Base-by-base conservation (phyloP, 2,797 vertebrate genomes). In the Phoeniculus purpureus region DNA sequence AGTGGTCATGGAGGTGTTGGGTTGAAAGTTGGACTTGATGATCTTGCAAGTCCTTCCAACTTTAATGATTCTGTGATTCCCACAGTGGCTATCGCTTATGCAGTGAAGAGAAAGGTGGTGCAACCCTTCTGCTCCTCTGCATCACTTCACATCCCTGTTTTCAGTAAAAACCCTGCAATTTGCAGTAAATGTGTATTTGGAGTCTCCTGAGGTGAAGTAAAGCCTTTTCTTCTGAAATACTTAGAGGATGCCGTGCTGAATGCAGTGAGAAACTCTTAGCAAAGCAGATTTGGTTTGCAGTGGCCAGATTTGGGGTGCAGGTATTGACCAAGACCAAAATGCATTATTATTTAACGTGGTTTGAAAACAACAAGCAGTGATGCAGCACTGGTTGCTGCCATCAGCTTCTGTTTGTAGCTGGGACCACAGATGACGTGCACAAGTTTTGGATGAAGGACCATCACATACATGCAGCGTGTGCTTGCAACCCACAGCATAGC, bases 21-120 rank as follows among this genome's bases (percentile, higher is more conserved):
- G 40, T 40, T 40, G 40, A 40, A 40, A n/a, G n/a, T n/a, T n/a
- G n/a, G 40, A 40, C 40, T 40, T 40, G 40, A 40, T 40, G 40
- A 40, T 40, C 40, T 40, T 40, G n/a, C 40, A 40, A 40, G 40
- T 10, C 40, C 40, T 40, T 40, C 40, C 40, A 40, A 40, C 40
- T 15, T 40, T 40, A 40, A 40, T 40, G n/a, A n/a, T n/a, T n/a
- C n/a, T n/a, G n/a, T n/a, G n/a, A n/a, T n/a, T n/a, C n/a, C n/a
- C n/a, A n/a, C 17, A 19, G 20, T 9, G 3, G 43, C 43, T 3
- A 6, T 32, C 16, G 10, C 47, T 59, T 8, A 14, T 27, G 31
- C 59, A 9, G 27, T 5, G 19, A 26, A 18, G 1, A 4, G 54
- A 3, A 1, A 1, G 0, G 17, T 7, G 37, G 61, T 6, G 11